These are phyloP conservation scores for Nycteola revayana DNA, from an alignment of 2,888 invertebrate genomes.

Conservation along the genomic window DNA sequence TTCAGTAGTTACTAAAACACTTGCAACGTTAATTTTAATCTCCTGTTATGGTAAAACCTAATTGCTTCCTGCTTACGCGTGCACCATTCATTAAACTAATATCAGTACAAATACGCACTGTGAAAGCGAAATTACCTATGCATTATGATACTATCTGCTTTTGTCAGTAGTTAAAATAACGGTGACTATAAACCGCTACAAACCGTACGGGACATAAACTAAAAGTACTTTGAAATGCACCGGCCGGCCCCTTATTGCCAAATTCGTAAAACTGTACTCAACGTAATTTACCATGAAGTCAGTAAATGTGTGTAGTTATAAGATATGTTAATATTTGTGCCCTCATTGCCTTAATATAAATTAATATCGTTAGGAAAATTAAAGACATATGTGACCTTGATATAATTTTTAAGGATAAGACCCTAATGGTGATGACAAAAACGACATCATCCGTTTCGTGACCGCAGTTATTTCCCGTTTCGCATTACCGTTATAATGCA, in stretches of 20 bases:
- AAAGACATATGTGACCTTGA: slow-evolving; percentile 1
- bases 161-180: slow-evolving; percentile 64
- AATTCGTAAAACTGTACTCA: slow-evolving; percentile 17
- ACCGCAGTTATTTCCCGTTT: slow-evolving; percentile 58
- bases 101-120: slow-evolving; percentile 5
- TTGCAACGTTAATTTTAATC: background rate
- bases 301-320: slow-evolving; percentile 21
- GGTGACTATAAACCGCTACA: slow-evolving; percentile 64
- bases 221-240: slow-evolving; percentile 51
- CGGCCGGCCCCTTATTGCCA: slow-evolving; percentile 36
- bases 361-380: slow-evolving; percentile 23
- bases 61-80: slow-evolving; percentile 6
- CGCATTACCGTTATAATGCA: slow-evolving; percentile 51
- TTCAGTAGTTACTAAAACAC: slow-evolving; percentile 8
- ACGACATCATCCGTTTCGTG: slow-evolving; percentile 58
- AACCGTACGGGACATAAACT: slow-evolving; percentile 65
- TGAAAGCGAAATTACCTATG: slow-evolving; percentile 8
- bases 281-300: slow-evolving; percentile 7
- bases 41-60: background rate
- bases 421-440: slow-evolving; percentile 52
- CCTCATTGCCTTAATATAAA: slow-evolving; percentile 36
- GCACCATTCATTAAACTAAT: slow-evolving; percentile 10
- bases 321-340: slow-evolving; percentile 42
- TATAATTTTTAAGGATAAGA: slow-evolving; percentile 8
- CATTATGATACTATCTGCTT: slow-evolving; percentile 39